Conservation (phyloP, 2,113 vertebrate species). For the Poecile atricapillus region DNA sequence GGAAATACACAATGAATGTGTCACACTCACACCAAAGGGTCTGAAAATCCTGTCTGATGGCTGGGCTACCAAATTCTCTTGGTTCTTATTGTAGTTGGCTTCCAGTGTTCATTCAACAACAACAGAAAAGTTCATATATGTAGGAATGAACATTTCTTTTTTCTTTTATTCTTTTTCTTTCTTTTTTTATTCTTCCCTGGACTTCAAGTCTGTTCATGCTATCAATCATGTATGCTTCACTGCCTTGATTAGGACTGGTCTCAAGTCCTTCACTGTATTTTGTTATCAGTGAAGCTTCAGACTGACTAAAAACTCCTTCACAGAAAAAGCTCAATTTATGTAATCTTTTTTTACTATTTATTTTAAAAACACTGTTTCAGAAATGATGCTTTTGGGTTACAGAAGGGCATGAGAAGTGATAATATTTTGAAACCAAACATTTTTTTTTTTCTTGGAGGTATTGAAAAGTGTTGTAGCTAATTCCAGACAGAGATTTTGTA, state of each 20-base stretch:
- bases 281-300: not conserved
- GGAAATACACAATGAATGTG: not conserved
- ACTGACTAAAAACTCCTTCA: not conserved
- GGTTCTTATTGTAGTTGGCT: not conserved
- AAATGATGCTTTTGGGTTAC: not conserved
- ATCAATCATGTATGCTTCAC: not conserved
- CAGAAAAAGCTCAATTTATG: not conserved
- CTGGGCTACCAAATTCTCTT: not conserved
- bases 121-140: not conserved
- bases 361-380: not conserved
- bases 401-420: not conserved
- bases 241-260: not conserved
- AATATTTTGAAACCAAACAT: slow-evolving; percentile 15
- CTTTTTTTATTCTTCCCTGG: not conserved
- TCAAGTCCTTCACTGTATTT: not conserved
- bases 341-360: not conserved
- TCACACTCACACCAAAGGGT: not conserved
- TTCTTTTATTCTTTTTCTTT: not conserved
- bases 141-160: not conserved
- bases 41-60: not conserved
- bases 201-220: not conserved
- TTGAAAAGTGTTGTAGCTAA: not conserved
- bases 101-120: not conserved
- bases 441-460: slow-evolving; percentile 9
- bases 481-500: not conserved